These are phyloP conservation scores for Drosophila orosa DNA, from an alignment of 1,140 invertebrate genomes.

Conservation along the genomic window DNA sequence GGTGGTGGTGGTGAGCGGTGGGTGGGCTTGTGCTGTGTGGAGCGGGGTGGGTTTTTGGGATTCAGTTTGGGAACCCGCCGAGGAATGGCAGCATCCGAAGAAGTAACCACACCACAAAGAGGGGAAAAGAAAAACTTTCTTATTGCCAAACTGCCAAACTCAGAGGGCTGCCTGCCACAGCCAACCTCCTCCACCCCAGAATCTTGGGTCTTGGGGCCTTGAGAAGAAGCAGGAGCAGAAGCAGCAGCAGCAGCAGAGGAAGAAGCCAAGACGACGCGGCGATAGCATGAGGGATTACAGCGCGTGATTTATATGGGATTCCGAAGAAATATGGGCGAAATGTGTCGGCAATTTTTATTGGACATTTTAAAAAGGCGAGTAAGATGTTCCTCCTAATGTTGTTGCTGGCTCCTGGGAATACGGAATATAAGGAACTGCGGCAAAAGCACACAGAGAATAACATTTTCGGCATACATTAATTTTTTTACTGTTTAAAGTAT, in stretches of 20 bases:
- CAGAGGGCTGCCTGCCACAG: conserved; percentile 43
- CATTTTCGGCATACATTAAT: too few species aligned
- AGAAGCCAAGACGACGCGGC: conserved; percentile 77
- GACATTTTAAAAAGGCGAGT: conserved; percentile 84
- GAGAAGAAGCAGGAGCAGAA: conserved; percentile 35
- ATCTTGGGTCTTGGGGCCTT: conserved; percentile 37
- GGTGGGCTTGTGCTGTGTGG: conserved; percentile 6
- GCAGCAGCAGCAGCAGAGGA: conserved; percentile 16
- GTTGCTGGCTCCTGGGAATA: conserved; percentile 73
- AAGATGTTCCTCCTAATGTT: conserved; percentile 77
- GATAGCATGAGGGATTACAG: conserved; percentile 84
- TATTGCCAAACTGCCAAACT: conserved; percentile 82
- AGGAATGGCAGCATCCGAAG: conserved; percentile 31
- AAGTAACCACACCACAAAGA: conserved; percentile 49
- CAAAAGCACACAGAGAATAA: conserved; percentile 44
- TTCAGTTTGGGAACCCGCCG: conserved; percentile 32
- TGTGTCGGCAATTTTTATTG: conserved; percentile 85
- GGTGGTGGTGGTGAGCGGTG: too few species aligned
- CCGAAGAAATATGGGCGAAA: conserved; percentile 84
- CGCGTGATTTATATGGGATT: conserved; percentile 84
- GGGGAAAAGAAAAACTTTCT: conserved; percentile 79
- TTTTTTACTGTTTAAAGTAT: too few species aligned
- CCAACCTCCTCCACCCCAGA: conserved; percentile 13
- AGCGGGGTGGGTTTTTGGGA: conserved; percentile 19
- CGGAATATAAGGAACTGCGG: conserved; percentile 76